Percentiles rank a stretch among this genome's conserved stretches.
Evolutionary conservation across 1,140 invertebrate genomes (phyloP).

Genomic region (Oreohelix idahoensis): DNA sequence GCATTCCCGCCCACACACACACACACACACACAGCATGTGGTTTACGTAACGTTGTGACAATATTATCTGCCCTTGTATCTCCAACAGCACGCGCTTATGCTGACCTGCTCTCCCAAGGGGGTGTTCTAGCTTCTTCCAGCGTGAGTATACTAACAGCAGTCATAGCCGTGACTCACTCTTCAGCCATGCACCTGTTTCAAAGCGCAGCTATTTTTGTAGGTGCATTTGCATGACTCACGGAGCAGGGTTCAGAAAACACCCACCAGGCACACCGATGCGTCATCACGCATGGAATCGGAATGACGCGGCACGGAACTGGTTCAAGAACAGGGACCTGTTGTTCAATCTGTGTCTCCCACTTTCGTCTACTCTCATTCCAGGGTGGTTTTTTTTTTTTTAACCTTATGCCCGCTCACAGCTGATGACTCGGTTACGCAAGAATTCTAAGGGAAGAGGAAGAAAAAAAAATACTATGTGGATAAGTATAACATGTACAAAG

Average conservation of each 20-base stretch:
- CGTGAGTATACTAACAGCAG: neutral
- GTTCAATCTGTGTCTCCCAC: neutral
- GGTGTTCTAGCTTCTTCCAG: neutral
- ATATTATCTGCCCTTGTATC: neutral
- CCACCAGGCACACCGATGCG: neutral
- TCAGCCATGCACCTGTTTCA: neutral
- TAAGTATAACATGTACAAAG: too few relatives aligned
- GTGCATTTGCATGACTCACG: neutral
- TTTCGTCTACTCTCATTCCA: neutral
- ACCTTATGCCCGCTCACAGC: neutral
- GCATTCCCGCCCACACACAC: too few relatives aligned
- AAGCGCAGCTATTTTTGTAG: conserved; percentile 15
- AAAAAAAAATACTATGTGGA: neutral
- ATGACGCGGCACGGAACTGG: neutral
- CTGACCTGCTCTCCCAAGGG: neutral
- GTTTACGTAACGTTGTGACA: neutral
- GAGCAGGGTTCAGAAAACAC: neutral
- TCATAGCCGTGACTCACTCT: neutral
- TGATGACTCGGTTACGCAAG: neutral
- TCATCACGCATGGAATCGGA: neutral
- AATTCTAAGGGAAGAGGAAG: neutral
- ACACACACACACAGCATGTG: neutral
- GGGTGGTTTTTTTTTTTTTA: neutral
- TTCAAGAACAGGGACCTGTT: neutral
- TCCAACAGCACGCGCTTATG: neutral